Evolutionary conservation across 2,113 vertebrate genomes (phyloP), one percentile per base, ranked within the genome.

Genomic region (Periophthalmodon schlosseri): DNA sequence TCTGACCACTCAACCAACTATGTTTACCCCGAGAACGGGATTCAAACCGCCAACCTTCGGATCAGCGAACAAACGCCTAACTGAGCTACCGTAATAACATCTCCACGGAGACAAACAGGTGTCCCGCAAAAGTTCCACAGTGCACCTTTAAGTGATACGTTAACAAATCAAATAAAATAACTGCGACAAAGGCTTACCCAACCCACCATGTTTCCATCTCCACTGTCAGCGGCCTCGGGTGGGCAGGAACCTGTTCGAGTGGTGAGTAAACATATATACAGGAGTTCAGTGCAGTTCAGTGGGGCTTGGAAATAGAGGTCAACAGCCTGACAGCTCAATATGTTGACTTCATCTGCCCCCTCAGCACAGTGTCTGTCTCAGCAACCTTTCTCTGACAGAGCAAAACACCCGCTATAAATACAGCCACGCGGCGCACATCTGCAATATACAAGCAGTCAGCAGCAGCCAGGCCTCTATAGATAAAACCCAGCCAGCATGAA

Each of bases 391-490:
- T 28, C 79, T 91, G 86, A 87, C 90, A 91, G 84, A 73, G 75
- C 33, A 84, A 78, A 88, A 87, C 76, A 72, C 72, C 66, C 81
- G 80, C 83, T 88, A 90, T 88, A 91, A 92, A 92, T 91, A 91
- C 74, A 78, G 46, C 52, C 74, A 76, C 85, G 81, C 89, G 87
- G 86, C 70, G 81, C 21, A 44, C 80, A 89, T 92, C 82, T 91
- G 91, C 91, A 88, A 90, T 86, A 94, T 88, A 93, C 87, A 91
- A 90, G 73, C 89, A 87, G 90, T 90, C 89, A 90, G 87, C 64
- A 86, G 66, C 64, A 86, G 66, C 74, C 78, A 84, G 73, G 78
- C 80, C 82, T 79, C 86, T 78, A 80, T 77, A 83, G 57, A 60
- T 60, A 60, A 58, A 81, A 84, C 79, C 90, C 85, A 77, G 87